Base-by-base conservation (phyloP, 2,888 invertebrate genomes). In the Taenaris catops region DNA sequence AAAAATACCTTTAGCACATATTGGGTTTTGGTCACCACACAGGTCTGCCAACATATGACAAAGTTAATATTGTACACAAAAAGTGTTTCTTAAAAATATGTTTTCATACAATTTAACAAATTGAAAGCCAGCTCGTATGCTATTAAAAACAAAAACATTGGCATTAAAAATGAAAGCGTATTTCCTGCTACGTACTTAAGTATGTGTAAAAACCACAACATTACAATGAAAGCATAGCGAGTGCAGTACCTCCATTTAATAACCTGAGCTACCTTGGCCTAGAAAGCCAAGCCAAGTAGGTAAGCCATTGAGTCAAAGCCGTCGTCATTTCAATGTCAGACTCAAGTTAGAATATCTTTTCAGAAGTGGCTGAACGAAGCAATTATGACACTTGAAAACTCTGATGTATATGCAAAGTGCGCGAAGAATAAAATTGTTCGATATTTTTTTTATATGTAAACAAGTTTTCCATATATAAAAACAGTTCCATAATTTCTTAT, bases 191-290 rank as follows among this genome's bases (percentile, higher is more conserved):
- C 5, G 21, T 34, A 28, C 25, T 29, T 20, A 10, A 33, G 21
- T 16, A 19, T 33, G 21, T 41, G 28, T n/a, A 24, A 18, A 33
- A 34, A 29, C 29, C 27, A 21, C 21, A 36, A 27, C 32, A 24
- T 35, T 35, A 40, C 35, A 24, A 23, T 12, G 7, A 35, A 32
- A 26, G 17, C 25, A 33, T 28, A 37, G 28, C 19, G 28, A 33
- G 33, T 25, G 27, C 16, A 12, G 23, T 23, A 6, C 21, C 21
- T 14, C 21, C 14, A 10, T 31, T 23, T 31, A 29, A 29, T 29
- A 29, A 31, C 31, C 23, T 23, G 8, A 16, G 2, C n/a, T 9
- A 16, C 41, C 41, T 41, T 41, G 41, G 25, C 37, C 41, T 33
- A 37, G 32, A 37, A 29, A 25, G 8, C 6, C 8, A 21, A 37